A percentile compares a stretch with the other conserved stretches of the same genome.
Conservation (phyloP, 2,888 invertebrate genomes). For the Listrodromus nycthemerus region DNA sequence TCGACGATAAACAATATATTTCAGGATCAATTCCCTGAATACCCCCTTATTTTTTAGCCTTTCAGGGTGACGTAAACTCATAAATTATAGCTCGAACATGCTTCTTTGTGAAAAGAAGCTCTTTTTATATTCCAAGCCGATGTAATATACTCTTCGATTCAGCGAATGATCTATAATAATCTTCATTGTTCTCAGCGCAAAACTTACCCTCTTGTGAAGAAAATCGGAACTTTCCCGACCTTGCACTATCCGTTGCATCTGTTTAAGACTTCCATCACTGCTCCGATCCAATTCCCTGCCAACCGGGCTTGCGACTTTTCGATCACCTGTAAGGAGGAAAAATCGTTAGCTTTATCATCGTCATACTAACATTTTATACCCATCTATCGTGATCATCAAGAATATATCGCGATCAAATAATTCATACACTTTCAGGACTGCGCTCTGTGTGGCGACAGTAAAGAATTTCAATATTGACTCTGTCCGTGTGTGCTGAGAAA, state of each 20-base stretch:
- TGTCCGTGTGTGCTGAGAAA: background rate
- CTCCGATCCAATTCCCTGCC: constrained; percentile 76
- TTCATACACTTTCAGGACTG: too few species aligned
- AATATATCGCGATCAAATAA: too few species aligned
- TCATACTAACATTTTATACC: too few species aligned
- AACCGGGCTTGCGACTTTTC: constrained; percentile 75
- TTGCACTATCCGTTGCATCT: constrained; percentile 71
- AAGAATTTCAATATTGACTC: too few species aligned
- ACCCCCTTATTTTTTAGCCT: too few species aligned
- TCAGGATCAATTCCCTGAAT: too few species aligned
- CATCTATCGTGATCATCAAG: too few species aligned
- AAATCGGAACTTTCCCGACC: constrained; percentile 75
- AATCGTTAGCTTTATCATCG: background rate
- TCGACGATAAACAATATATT: too few species aligned
- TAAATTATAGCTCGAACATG: too few species aligned
- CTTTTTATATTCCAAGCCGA: constrained; percentile 10
- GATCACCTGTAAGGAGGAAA: constrained; percentile 71
- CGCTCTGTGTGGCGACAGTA: too few species aligned
- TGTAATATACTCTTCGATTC: constrained; percentile 11
- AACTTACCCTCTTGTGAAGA: constrained; percentile 81
- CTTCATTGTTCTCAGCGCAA: background rate
- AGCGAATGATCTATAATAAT: constrained; percentile 3
- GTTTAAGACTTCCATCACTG: constrained; percentile 62
- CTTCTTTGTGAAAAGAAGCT: background rate
- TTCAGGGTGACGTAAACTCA: too few species aligned